Evolutionary conservation across 2,113 vertebrate genomes (phyloP).

Genomic region (Podarcis muralis): DNA sequence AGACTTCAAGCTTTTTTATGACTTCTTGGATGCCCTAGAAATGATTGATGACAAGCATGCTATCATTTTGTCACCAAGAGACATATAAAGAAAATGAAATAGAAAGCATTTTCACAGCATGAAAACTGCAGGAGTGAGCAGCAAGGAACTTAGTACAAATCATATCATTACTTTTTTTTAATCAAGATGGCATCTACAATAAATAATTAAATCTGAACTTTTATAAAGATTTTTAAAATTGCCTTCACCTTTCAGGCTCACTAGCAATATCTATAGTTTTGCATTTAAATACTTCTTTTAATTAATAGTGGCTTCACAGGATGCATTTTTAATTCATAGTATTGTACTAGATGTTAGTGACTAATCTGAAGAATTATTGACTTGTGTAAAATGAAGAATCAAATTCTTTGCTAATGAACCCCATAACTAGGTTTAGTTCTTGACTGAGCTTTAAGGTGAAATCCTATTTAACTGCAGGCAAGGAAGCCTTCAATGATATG

Average conservation of each 20-base stretch:
- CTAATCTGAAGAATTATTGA: constrained; percentile 56
- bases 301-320: constrained; percentile 27
- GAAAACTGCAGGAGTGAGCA: constrained; percentile 20
- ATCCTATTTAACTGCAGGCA: constrained; percentile 4
- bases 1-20: constrained; percentile 20
- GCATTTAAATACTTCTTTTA: constrained; percentile 45
- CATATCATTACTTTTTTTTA: neutral
- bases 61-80: constrained; percentile 42
- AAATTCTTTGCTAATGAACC: constrained; percentile 1
- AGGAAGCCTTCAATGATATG: neutral
- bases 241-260: constrained; percentile 29
- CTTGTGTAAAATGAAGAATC: constrained; percentile 45
- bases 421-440: neutral
- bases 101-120: constrained; percentile 33
- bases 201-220: constrained; percentile 12
- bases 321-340: constrained; percentile 44
- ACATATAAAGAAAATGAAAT: constrained; percentile 30
- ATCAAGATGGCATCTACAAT: constrained; percentile 29
- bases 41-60: constrained; percentile 3
- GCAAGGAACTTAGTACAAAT: constrained; percentile 18
- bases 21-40: constrained; percentile 34
- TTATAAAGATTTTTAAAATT: constrained; percentile 27
- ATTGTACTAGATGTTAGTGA: constrained; percentile 35
- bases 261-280: neutral
- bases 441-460: neutral